Conservation (phyloP, 2,888 invertebrate species). For the Drosophila vallismaia region DNA sequence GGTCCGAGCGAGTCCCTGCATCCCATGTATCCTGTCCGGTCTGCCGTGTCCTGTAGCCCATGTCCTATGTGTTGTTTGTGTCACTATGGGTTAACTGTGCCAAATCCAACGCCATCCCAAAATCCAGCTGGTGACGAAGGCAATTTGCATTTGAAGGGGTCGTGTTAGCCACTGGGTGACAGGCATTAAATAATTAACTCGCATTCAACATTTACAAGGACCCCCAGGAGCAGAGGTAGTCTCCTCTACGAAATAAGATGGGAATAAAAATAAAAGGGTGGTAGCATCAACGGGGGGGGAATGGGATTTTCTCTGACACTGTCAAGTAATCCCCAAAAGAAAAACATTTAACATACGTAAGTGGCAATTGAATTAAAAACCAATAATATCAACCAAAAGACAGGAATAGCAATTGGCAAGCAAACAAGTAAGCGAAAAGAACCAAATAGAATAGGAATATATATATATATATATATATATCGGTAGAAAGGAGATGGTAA, state of each 20-base stretch:
- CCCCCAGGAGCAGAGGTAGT: neutral
- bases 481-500: neutral
- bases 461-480: neutral
- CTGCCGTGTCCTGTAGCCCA: neutral
- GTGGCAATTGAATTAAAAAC: conserved; percentile 67
- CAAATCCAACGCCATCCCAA: conserved; percentile 21
- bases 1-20: conserved; percentile 1
- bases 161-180: conserved; percentile 84
- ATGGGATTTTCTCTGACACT: conserved; percentile 28
- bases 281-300: neutral
- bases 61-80: conserved; percentile 33
- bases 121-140: conserved; percentile 72
- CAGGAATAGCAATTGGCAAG: conserved; percentile 1
- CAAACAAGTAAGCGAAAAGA: neutral
- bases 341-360: conserved; percentile 63
- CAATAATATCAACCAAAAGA: conserved; percentile 60
- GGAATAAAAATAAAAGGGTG: neutral
- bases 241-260: neutral
- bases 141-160: conserved; percentile 82
- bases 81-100: conserved; percentile 51
- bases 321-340: conserved; percentile 53
- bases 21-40: neutral
- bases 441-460: neutral
- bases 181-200: conserved; percentile 84
- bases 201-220: conserved; percentile 57